These are phyloP conservation scores for Tenthredo livida DNA, from an alignment of 2,888 invertebrate genomes.

Conservation along the genomic window DNA sequence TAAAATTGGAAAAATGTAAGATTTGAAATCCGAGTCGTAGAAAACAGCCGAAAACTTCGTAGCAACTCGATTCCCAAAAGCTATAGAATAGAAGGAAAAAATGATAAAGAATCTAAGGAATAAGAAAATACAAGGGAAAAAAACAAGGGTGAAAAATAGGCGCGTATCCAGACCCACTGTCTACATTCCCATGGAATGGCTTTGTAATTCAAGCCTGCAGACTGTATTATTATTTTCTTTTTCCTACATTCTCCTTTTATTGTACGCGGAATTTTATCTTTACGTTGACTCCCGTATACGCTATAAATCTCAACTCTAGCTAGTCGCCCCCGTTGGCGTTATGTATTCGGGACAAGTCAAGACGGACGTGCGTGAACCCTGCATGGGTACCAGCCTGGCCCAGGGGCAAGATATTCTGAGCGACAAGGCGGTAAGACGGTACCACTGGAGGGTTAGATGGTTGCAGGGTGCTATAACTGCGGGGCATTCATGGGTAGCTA, in stretches of 20 bases:
- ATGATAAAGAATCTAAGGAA: background rate
- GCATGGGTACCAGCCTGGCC: constrained; percentile 30
- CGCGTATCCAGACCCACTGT: constrained; percentile 14
- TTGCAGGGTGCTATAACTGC: constrained; percentile 6
- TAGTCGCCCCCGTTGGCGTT: constrained; percentile 59
- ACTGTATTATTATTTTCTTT: constrained; percentile 49
- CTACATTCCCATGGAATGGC: constrained; percentile 13
- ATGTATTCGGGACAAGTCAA: constrained; percentile 66
- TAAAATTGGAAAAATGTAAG: background rate
- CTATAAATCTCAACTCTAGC: constrained; percentile 64
- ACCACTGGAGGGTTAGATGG: constrained; percentile 19
- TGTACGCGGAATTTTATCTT: constrained; percentile 62
- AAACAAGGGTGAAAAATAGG: constrained; percentile 21
- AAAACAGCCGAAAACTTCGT: background rate
- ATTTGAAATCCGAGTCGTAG: background rate
- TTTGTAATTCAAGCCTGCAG: constrained; percentile 27
- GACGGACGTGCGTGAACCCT: constrained; percentile 40
- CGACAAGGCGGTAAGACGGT: constrained; percentile 24
- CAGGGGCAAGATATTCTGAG: constrained; percentile 40
- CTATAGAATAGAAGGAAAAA: background rate
- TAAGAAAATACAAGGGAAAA: constrained; percentile 14
- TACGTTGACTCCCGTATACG: constrained; percentile 55
- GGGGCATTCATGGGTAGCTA: constrained; percentile 12
- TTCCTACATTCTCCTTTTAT: constrained; percentile 53
- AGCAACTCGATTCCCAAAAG: background rate